phyloP scores from a whole-genome alignment of 1,140 invertebrate species.

The Sminthurides bifidus region DNA sequence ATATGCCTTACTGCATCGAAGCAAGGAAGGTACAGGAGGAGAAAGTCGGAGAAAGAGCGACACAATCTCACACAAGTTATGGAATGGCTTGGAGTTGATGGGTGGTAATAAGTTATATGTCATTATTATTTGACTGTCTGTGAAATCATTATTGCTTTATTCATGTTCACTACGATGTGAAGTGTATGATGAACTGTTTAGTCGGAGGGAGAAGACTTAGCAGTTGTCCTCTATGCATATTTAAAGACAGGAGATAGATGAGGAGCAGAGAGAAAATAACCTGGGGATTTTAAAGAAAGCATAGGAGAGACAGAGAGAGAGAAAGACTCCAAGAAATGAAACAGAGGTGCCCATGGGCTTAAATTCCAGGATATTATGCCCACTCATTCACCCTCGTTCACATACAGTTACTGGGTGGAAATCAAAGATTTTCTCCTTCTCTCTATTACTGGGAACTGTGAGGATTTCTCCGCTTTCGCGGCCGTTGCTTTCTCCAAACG shows the following conservation, averaged over 20 bases:
- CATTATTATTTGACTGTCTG: not conserved
- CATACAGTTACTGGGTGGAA: constrained; percentile 18
- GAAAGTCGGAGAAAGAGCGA: constrained; percentile 6
- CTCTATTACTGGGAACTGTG: no score
- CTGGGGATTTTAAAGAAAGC: constrained; percentile 13
- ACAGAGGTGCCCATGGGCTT: constrained; percentile 15
- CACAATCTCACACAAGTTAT: not conserved
- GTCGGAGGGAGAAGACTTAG: not conserved
- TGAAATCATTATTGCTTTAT: constrained; percentile 3
- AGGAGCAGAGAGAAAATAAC: constrained; percentile 8
- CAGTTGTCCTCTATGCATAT: not conserved
- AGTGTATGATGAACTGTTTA: not conserved
- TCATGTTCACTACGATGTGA: no score
- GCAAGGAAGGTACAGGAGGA: not conserved
- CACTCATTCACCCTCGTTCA: constrained; percentile 18
- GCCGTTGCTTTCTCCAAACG: no score
- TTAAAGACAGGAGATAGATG: not conserved
- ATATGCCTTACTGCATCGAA: not conserved
- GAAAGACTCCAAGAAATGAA: constrained; percentile 4
- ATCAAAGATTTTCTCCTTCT: constrained; percentile 28
- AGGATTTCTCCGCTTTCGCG: no score
- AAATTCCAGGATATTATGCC: constrained; percentile 24
- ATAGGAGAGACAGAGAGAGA: constrained; percentile 5
- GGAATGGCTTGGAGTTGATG: not conserved
- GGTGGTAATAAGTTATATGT: not conserved